Base-by-base conservation (phyloP, 2,797 vertebrate species). In the Decapterus maruadsi region DNA sequence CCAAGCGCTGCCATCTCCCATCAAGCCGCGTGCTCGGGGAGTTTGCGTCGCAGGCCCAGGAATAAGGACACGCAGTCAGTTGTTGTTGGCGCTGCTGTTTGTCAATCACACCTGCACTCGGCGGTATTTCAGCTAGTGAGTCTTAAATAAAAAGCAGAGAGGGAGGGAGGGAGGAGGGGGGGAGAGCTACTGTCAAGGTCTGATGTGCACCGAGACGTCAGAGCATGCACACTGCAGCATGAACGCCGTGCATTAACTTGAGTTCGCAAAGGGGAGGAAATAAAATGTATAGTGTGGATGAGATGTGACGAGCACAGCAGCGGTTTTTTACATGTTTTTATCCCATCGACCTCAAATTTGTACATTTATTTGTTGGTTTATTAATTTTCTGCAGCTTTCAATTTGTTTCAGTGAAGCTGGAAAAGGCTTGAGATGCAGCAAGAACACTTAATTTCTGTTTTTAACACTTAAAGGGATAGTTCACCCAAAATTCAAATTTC, bases 1-100 rank as follows among this genome's bases (percentile, higher is more conserved):
- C 90, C 87, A 83, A 88, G 91, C 83, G n/a, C 88, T 88, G 89
- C 90, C 91, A 84, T 91, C 87, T 89, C 90, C 80, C 85, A 80
- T 91, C 89, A 82, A 82, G 82, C 89, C 56, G 89, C 79, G 70
- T 71, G 85, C 85, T 83, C 36, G 78, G 72, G 65, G 76, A 86
- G 80, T 66, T 66, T 26, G 77, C 51, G 57, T 80, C 36, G 73
- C 75, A 63, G 74, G 73, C 76, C 82, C 36, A 56, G 38, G 70
- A 89, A 82, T 83, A 70, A 87, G 85, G 88, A 78, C 87, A 85
- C 85, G 82, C 84, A 84, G 77, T 73, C 84, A 73, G 81, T 72
- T 77, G 81, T 85, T 86, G 84, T 85, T 87, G 85, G 79, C 63
- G 53, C 75, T 40, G 4, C 69, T 69, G 83, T 89, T 86, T 86